phyloP scores from a whole-genome alignment of 2,113 vertebrate species.

The Clarias gariepinus region DNA sequence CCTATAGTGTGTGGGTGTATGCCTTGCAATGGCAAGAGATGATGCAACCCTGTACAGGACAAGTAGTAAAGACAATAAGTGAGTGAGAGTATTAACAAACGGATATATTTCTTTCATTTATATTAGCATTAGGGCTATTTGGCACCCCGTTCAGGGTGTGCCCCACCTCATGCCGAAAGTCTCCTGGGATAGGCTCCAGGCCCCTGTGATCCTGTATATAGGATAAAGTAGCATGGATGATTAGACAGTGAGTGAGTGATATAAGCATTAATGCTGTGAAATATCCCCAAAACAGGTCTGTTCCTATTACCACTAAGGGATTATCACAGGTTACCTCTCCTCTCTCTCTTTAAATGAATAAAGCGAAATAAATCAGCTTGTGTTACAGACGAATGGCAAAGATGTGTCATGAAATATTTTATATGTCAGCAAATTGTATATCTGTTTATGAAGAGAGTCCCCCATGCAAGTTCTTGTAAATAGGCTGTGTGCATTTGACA shows the following conservation, averaged over 20 bases:
- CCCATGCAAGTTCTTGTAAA: background rate
- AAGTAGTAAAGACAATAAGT: too few species aligned
- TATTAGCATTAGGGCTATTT: too few species aligned
- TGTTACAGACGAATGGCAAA: background rate
- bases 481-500: background rate
- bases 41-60: too few species aligned
- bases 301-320: background rate
- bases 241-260: background rate
- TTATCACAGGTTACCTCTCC: background rate
- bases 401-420: background rate
- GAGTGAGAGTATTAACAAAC: too few species aligned
- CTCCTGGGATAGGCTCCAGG: too few species aligned
- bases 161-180: too few species aligned
- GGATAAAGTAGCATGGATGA: too few species aligned
- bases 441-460: background rate
- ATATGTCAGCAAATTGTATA: background rate
- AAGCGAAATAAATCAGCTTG: background rate
- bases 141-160: too few species aligned
- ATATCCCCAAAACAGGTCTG: background rate
- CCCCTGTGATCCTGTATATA: too few species aligned
- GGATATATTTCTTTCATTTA: too few species aligned
- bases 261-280: background rate
- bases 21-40: too few species aligned
- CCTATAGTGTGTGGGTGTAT: too few species aligned
- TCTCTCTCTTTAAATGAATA: background rate